A percentile compares a stretch with the other conserved stretches of the same genome.
Conservation (phyloP, 2,888 invertebrate genomes). For the Phaonia tiefii region DNA sequence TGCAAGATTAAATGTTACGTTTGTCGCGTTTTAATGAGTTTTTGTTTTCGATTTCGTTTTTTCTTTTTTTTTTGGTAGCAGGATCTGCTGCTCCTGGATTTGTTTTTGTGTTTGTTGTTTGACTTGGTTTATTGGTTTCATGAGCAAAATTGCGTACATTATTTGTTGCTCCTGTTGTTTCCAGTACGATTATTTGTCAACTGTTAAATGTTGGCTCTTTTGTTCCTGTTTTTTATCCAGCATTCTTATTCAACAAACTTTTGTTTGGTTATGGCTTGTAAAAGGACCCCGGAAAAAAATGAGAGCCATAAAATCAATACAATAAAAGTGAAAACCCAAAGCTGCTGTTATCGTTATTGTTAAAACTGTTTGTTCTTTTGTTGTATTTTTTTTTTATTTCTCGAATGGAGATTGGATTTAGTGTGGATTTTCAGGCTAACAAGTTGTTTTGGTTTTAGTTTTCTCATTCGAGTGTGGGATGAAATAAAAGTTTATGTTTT, state of each 20-base stretch:
- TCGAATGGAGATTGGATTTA: no score
- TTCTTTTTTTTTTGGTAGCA: conserved; percentile 30
- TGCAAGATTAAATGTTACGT: conserved; percentile 79
- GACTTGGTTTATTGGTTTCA: conserved; percentile 24
- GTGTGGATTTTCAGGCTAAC: no score
- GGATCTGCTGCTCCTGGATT: not conserved
- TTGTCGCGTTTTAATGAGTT: conserved; percentile 78
- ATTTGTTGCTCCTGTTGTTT: conserved; percentile 3
- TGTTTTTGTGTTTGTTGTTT: not conserved
- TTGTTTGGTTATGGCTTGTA: not conserved
- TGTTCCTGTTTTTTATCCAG: not conserved
- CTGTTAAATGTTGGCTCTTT: not conserved
- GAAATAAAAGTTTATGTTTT: not conserved
- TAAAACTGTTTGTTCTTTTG: not conserved
- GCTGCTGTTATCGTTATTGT: not conserved
- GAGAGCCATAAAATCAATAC: conserved; percentile 1
- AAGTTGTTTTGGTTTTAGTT: not conserved
- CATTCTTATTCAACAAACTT: not conserved
- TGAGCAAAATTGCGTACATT: conserved; percentile 9
- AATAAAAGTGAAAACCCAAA: conserved; percentile 9
- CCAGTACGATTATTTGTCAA: conserved; percentile 3
- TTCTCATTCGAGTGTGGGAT: not conserved
- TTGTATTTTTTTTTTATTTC: no score
- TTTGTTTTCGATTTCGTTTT: conserved; percentile 60
- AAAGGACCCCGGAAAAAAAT: not conserved